Conservation (phyloP, 2,113 vertebrate genomes). For the Sceloporus tristichus region DNA sequence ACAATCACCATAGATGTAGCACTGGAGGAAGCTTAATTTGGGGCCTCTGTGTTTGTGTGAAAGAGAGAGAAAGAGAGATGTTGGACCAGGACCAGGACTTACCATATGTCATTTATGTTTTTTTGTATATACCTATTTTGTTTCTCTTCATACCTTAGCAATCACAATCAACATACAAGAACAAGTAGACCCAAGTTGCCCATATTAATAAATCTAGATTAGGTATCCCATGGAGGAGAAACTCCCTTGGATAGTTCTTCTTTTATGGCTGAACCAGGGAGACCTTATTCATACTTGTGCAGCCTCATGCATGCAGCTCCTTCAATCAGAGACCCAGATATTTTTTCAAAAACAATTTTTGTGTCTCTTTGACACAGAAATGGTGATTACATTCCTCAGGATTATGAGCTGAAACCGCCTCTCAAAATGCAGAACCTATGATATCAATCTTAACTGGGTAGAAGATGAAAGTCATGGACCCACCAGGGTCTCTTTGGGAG, state of each 20-base stretch:
- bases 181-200: too few relatives aligned
- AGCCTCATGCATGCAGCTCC: not conserved
- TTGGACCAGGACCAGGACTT: slow-evolving; percentile 21
- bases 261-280: not conserved
- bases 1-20: not conserved
- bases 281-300: not conserved
- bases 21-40: slow-evolving; percentile 6
- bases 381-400: not conserved
- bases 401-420: not conserved
- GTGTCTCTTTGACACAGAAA: not conserved
- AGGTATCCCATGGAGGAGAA: not conserved
- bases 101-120: slow-evolving; percentile 44
- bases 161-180: too few relatives aligned
- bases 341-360: not conserved
- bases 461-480: not conserved
- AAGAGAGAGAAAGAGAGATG: not conserved
- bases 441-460: slow-evolving; percentile 4
- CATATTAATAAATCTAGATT: too few relatives aligned
- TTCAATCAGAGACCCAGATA: too few relatives aligned
- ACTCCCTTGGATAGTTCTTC: not conserved
- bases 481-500: not conserved
- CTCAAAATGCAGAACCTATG: not conserved
- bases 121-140: not conserved
- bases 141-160: slow-evolving; percentile 40
- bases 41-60: not conserved